Evolutionary conservation across 2,888 invertebrate genomes (phyloP).

Genomic region (Theretra japonica): DNA sequence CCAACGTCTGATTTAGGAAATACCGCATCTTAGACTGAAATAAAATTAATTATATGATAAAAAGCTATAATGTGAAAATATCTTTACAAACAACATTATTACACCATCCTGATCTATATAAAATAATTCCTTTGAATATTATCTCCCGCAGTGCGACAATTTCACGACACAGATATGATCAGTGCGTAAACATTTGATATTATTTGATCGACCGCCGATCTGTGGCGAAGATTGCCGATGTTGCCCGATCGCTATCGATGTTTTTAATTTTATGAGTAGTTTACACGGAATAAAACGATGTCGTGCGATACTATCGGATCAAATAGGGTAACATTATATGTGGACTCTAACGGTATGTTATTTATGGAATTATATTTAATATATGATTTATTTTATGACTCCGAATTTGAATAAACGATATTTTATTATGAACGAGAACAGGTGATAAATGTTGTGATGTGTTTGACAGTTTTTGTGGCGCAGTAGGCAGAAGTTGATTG

Average conservation of each 20-base stretch:
- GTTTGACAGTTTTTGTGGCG: too few relatives aligned
- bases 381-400: slow-evolving; percentile 1
- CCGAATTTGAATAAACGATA: too few relatives aligned
- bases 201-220: slow-evolving; percentile 66
- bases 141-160: slow-evolving; percentile 20
- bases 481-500: too few relatives aligned
- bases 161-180: slow-evolving; percentile 60
- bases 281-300: slow-evolving; percentile 52
- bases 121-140: not conserved
- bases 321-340: slow-evolving; percentile 25
- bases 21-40: too few relatives aligned
- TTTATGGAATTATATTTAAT: slow-evolving; percentile 16
- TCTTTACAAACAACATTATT: too few relatives aligned
- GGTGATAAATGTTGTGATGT: too few relatives aligned
- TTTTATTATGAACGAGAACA: too few relatives aligned
- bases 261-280: slow-evolving; percentile 66
- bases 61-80: too few relatives aligned
- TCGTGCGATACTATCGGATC: slow-evolving; percentile 30
- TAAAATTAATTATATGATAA: too few relatives aligned
- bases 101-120: not conserved
- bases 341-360: slow-evolving; percentile 11
- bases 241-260: slow-evolving; percentile 61
- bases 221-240: slow-evolving; percentile 60
- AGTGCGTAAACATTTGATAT: slow-evolving; percentile 68
- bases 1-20: too few relatives aligned